Percentiles rank a stretch among this genome's conserved stretches.
phyloP scores from a whole-genome alignment of 1,140 invertebrate genomes.

The Atta texana region DNA sequence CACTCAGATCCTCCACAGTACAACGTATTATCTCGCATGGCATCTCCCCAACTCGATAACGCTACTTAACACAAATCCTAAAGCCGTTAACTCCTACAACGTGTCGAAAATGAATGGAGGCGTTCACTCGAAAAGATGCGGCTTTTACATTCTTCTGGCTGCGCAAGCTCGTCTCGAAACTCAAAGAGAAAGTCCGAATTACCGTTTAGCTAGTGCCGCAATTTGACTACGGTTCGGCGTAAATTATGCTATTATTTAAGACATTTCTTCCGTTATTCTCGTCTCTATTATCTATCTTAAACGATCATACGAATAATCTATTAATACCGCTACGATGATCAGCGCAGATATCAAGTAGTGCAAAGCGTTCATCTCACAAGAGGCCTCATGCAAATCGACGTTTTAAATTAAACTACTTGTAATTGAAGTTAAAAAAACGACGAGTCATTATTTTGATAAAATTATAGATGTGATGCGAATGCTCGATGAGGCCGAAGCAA shows the following conservation, averaged over 20 bases:
- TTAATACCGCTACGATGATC: conserved; percentile 26
- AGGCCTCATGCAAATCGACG: conserved; percentile 8
- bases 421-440: background rate
- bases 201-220: conserved; percentile 24
- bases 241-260: background rate
- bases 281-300: background rate
- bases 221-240: background rate
- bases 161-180: background rate
- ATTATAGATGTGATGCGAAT: background rate
- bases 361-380: background rate
- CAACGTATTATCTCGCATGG: conserved; percentile 50
- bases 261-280: conserved; percentile 22
- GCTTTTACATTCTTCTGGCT: background rate
- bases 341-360: background rate
- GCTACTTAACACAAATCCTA: conserved; percentile 30
- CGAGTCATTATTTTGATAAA: conserved; percentile 12
- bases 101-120: conserved; percentile 38
- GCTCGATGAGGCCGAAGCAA: background rate
- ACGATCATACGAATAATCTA: conserved; percentile 34
- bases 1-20: conserved; percentile 14
- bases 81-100: conserved; percentile 50
- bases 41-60: conserved; percentile 28
- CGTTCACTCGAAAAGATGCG: background rate
- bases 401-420: conserved; percentile 4
- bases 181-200: background rate